Evolutionary conservation across 2,113 vertebrate species (phyloP).

Genomic region (Cynopterus brachyotis): DNA sequence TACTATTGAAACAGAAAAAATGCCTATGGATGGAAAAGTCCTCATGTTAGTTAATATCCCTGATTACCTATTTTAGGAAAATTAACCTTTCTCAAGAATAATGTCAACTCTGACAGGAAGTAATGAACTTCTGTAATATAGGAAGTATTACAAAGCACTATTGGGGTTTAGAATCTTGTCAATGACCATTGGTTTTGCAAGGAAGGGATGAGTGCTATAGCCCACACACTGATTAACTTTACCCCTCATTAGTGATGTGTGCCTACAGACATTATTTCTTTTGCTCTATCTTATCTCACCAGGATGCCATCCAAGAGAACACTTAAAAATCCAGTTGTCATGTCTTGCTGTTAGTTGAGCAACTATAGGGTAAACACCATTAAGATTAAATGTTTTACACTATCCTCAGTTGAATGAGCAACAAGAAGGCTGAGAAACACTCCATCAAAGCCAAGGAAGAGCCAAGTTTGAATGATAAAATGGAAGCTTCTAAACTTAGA

Average conservation of each 20-base stretch:
- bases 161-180: conserved; percentile 39
- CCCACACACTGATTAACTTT: conserved; percentile 4
- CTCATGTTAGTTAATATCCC: background rate
- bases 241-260: conserved; percentile 31
- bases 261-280: conserved; percentile 36
- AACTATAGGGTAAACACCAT: conserved; percentile 21
- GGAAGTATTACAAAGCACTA: background rate
- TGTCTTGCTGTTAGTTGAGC: conserved; percentile 46
- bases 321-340: conserved; percentile 48
- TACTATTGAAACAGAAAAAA: background rate
- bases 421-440: background rate
- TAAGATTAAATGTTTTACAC: background rate
- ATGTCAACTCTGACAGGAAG: background rate
- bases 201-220: background rate
- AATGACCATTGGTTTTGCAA: background rate
- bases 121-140: background rate
- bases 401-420: background rate
- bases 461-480: background rate
- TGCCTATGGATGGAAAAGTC: background rate
- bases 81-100: conserved; percentile 16
- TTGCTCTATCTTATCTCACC: conserved; percentile 43
- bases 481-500: background rate
- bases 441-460: background rate
- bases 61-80: conserved; percentile 24
- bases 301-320: conserved; percentile 32